Evolutionary conservation across 2,888 invertebrate species (phyloP).

Genomic region (Drosophila gaucha): DNA sequence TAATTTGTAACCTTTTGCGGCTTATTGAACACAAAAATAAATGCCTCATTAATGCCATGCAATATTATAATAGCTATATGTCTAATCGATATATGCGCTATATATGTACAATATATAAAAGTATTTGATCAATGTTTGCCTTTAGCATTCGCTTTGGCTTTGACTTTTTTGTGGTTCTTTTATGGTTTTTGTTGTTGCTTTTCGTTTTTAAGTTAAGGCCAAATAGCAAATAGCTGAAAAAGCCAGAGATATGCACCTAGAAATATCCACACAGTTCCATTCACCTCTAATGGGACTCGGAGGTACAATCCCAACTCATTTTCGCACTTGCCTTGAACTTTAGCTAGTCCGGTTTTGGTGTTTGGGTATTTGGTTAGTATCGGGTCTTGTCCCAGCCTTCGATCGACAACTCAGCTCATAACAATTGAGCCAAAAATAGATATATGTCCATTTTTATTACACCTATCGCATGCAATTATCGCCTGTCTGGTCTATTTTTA

Average conservation of each 20-base stretch:
- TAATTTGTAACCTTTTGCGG: slow-evolving; percentile 43
- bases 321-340: slow-evolving; percentile 30
- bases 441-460: slow-evolving; percentile 30
- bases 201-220: slow-evolving; percentile 61
- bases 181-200: no score
- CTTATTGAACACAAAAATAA: slow-evolving; percentile 21
- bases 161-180: slow-evolving; percentile 51
- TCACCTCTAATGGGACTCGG: no score
- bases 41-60: slow-evolving; percentile 6
- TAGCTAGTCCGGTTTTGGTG: slow-evolving; percentile 10
- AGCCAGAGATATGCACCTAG: neutral
- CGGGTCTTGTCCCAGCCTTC: slow-evolving; percentile 1
- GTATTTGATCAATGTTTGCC: no score
- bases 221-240: slow-evolving; percentile 28
- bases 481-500: slow-evolving; percentile 59
- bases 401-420: neutral
- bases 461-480: slow-evolving; percentile 54
- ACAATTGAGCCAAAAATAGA: slow-evolving; percentile 56
- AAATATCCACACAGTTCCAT: no score
- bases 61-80: no score
- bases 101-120: neutral
- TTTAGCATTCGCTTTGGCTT: slow-evolving; percentile 40
- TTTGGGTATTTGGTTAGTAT: neutral
- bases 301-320: no score
- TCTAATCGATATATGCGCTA: neutral